Conservation (phyloP, 2,113 vertebrate genomes). For the Oncorhynchus mykiss region DNA sequence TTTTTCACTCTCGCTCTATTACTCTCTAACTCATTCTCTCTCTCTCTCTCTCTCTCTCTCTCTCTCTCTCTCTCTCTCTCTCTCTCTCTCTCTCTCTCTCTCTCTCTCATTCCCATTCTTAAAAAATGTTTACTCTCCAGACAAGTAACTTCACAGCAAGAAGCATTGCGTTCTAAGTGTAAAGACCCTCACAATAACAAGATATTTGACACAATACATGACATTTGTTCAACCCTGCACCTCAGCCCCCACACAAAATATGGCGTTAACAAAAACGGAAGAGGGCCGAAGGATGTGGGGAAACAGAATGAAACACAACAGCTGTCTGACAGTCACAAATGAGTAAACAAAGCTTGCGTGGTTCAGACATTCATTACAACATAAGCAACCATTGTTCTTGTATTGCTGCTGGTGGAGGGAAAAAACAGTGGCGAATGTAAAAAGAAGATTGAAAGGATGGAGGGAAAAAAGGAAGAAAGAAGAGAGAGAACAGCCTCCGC, state of each 20-base stretch:
- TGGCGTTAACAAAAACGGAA: not conserved
- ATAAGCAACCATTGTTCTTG: constrained; percentile 64
- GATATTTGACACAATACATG: not conserved
- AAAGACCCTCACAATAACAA: too few relatives aligned
- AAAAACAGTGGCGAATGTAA: constrained; percentile 1
- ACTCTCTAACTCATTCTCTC: not conserved
- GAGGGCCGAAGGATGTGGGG: constrained; percentile 20
- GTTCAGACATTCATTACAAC: constrained; percentile 61
- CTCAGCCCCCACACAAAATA: constrained; percentile 37
- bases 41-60: not conserved
- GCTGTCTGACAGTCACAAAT: constrained; percentile 67
- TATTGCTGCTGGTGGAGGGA: constrained; percentile 42
- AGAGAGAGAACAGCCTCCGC: constrained; percentile 28
- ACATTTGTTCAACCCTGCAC: constrained; percentile 16
- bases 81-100: not conserved
- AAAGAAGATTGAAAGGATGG: not conserved
- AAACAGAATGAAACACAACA: constrained; percentile 55
- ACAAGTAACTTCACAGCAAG: too few relatives aligned
- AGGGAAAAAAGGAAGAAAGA: not conserved
- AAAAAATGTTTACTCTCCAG: too few relatives aligned
- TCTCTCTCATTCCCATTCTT: not conserved
- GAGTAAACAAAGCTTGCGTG: constrained; percentile 63
- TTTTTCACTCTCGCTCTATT: not conserved
- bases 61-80: not conserved
- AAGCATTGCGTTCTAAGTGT: too few relatives aligned